Evolutionary conservation across 2,888 invertebrate genomes (phyloP).

Genomic region (Hirtodrosophila duncani): DNA sequence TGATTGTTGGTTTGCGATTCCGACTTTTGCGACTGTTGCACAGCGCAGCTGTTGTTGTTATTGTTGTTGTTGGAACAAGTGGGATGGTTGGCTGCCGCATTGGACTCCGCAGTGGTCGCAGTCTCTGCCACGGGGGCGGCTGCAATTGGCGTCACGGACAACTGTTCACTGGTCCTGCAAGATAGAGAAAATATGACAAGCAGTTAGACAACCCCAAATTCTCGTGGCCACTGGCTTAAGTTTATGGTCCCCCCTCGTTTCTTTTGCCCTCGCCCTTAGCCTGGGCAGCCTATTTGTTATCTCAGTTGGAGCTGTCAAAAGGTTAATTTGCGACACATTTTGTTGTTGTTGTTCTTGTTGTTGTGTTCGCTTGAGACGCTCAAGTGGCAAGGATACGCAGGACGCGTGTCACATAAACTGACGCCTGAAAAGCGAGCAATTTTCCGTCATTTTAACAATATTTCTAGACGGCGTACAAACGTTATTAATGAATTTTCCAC

Average conservation of each 20-base stretch:
- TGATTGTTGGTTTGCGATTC: conserved; percentile 31
- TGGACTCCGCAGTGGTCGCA: conserved; percentile 13
- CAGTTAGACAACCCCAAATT: neutral
- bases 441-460: conserved; percentile 73
- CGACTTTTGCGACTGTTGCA: conserved; percentile 29
- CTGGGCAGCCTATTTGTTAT: conserved; percentile 39
- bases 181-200: neutral
- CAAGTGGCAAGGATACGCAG: conserved; percentile 26
- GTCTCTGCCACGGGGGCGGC: conserved; percentile 30
- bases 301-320: conserved; percentile 58
- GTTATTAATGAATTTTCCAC: conserved; percentile 66
- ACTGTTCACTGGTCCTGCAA: conserved; percentile 61
- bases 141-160: conserved; percentile 35
- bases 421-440: conserved; percentile 61
- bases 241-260: neutral
- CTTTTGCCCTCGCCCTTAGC: neutral
- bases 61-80: conserved; percentile 47
- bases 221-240: too few species aligned
- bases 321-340: conserved; percentile 73
- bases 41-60: conserved; percentile 57
- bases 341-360: conserved; percentile 16
- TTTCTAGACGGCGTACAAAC: conserved; percentile 48
- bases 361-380: conserved; percentile 18
- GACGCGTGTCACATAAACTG: conserved; percentile 35
- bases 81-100: conserved; percentile 36